A percentile compares a stretch with the other conserved stretches of the same genome.
Conservation (phyloP, 37 sponge, comb jelly and placozoan genomes). For the Geodia barretti region DNA sequence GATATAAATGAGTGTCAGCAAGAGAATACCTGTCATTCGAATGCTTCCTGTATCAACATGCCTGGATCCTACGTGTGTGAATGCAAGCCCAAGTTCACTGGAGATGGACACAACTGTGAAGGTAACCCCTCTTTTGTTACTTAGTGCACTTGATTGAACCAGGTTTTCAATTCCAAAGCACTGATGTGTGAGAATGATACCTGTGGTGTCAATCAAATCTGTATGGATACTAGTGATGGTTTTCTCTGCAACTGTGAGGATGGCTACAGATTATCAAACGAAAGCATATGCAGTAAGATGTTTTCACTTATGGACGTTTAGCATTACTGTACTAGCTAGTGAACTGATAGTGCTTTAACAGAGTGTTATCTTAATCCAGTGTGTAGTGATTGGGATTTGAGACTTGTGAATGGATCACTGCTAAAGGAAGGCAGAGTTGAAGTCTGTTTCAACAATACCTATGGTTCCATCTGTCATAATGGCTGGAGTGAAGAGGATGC, state of each 20-base stretch:
- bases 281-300: neutral
- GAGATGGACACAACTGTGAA: neutral
- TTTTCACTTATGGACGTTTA: neutral
- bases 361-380: neutral
- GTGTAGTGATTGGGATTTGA: neutral
- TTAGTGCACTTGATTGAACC: no score
- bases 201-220: neutral
- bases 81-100: neutral
- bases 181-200: neutral
- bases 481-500: neutral
- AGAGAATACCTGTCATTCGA: neutral
- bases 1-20: neutral
- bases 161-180: neutral
- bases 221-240: neutral
- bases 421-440: neutral
- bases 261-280: neutral
- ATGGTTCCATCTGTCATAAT: neutral
- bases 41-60: neutral
- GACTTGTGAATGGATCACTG: neutral
- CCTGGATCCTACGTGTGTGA: neutral
- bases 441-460: neutral
- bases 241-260: neutral
- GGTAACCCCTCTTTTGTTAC: no score
- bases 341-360: neutral
- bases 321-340: neutral